Base-by-base conservation (phyloP, 2,113 vertebrate species). In the Colinus virginianus region DNA sequence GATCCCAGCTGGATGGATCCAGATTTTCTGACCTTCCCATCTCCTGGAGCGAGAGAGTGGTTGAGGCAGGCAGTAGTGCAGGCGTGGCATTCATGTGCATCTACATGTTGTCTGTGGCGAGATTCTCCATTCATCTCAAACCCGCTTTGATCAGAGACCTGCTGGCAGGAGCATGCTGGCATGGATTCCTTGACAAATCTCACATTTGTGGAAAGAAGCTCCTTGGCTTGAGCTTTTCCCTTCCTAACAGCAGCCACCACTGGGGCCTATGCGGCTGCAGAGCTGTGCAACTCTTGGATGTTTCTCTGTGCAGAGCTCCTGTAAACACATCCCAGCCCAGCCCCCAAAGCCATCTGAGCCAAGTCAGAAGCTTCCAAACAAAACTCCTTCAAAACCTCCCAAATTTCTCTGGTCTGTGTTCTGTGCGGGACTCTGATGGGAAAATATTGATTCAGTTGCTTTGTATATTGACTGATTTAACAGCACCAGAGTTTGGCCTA, bases 371-470 rank as follows among this genome's bases (percentile, higher is more conserved):
- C 63, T 89, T 53, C 61, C 43, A 68, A 94, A 91, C 45, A 87
- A 94, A 93, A 87, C 45, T 45, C n/a, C 64, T 20, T 90, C 77
- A 51, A 90, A 93, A 86, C 49, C 21, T 78, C 68, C 76, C 48
- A 38, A 15, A 0, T 92, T 82, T 67, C 87, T 86, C 93, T 88
- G 69, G 84, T 80, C 83, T 88, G 64, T 91, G 91, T 90, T 82
- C 67, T 88, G 63, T 48, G 46, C 68, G 45, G 45, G 0, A 0
- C 32, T 83, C 61, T 48, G 85, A 80, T 28, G 43, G 64, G 93
- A 95, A 94, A 95, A 90, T 87, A 94, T 95, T 94, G 81, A 94
- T 93, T 92, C 23, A 77, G 75, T 42, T 87, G 68, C 59, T 93
- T 90, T 90, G 69, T 89, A 13, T 90, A 75, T 90, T 4, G 10